Evolutionary conservation across 1,140 invertebrate genomes (phyloP).

Genomic region (Drosophila lini): DNA sequence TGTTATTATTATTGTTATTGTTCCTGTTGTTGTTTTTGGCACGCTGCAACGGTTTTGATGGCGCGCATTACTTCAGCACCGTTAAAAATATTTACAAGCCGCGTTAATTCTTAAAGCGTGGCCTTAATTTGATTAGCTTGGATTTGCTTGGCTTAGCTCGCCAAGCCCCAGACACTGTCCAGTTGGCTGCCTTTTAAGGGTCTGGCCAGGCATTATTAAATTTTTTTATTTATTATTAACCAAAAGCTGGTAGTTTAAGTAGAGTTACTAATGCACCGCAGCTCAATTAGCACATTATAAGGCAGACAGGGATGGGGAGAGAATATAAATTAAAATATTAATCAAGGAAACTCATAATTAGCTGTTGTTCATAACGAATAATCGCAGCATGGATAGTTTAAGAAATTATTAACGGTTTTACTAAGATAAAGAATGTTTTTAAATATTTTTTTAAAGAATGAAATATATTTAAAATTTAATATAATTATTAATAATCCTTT

Average conservation of each 20-base stretch:
- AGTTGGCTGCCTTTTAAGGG: constrained; percentile 48
- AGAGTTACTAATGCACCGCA: neutral
- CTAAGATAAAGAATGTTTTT: neutral
- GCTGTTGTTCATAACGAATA: neutral
- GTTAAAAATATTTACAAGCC: constrained; percentile 82
- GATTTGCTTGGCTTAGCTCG: constrained; percentile 61
- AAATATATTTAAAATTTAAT: no score
- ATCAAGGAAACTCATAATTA: neutral
- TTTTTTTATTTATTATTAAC: neutral
- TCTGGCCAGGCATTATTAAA: constrained; percentile 5
- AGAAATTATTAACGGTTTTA: no score
- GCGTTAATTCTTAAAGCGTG: constrained; percentile 82
- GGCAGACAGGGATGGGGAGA: neutral
- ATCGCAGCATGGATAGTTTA: no score
- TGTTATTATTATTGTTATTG: constrained; percentile 14
- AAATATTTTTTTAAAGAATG: neutral
- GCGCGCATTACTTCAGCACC: constrained; percentile 80
- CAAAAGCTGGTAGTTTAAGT: neutral
- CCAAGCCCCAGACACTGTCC: constrained; percentile 38
- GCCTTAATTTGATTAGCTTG: constrained; percentile 81
- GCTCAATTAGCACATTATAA: constrained; percentile 8
- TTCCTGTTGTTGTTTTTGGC: constrained; percentile 42
- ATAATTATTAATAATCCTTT: neutral
- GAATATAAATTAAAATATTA: neutral
- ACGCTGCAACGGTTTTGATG: constrained; percentile 74